A percentile compares a stretch with the other conserved stretches of the same genome.
Conservation (phyloP, 2,113 vertebrate species). For the Corydoras maculifer region DNA sequence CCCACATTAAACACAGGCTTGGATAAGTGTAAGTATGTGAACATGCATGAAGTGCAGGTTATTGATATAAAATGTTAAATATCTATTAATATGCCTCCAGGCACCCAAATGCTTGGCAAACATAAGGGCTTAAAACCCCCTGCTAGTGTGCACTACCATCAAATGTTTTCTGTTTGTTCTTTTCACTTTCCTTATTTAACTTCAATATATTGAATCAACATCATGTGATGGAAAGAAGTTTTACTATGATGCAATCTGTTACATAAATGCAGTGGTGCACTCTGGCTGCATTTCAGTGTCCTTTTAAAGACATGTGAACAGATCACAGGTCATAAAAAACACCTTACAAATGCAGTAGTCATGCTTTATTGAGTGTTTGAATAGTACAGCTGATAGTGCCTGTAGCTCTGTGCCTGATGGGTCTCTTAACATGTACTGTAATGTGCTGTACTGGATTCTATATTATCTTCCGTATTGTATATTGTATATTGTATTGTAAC, state of each 20-base stretch:
- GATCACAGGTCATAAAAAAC: conserved; percentile 7
- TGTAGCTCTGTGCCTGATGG: no score
- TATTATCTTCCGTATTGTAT: no score
- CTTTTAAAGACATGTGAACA: conserved; percentile 34
- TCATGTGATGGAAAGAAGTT: conserved; percentile 26
- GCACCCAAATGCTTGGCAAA: not conserved
- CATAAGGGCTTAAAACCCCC: not conserved
- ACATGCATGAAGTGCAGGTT: no score
- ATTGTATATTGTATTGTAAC: no score
- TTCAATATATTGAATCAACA: not conserved
- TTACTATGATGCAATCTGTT: conserved; percentile 36
- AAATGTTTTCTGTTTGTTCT: not conserved
- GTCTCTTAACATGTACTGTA: no score
- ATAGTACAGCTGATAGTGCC: not conserved
- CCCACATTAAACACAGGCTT: no score
- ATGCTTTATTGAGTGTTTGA: conserved; percentile 19
- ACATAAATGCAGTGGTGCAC: conserved; percentile 22
- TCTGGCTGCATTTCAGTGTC: conserved; percentile 35
- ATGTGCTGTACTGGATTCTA: no score
- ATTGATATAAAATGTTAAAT: no score
- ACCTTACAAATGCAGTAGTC: conserved; percentile 7
- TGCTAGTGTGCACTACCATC: not conserved
- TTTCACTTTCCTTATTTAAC: conserved; percentile 26
- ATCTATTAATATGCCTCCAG: not conserved
- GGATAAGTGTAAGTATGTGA: no score